Conservation (phyloP, 2,113 vertebrate species). For the Nerophis lumbriciformis region DNA sequence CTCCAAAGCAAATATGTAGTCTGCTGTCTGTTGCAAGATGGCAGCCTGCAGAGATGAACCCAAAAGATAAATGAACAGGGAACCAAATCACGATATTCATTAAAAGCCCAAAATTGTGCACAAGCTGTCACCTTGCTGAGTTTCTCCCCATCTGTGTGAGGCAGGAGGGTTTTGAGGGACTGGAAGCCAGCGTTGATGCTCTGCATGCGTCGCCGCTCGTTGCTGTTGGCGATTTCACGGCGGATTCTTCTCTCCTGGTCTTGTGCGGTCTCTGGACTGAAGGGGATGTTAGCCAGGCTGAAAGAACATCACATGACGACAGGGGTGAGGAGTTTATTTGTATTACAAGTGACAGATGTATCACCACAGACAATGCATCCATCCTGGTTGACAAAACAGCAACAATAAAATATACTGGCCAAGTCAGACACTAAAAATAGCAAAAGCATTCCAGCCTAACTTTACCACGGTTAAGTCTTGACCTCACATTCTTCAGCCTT, state of each 20-base stretch:
- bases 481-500: constrained; percentile 28
- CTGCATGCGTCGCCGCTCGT: constrained; percentile 95
- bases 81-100: background rate
- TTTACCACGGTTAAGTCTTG: background rate
- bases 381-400: background rate
- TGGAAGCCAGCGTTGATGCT: constrained; percentile 99
- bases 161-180: constrained; percentile 97
- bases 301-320: background rate
- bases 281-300: constrained; percentile 94
- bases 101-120: background rate
- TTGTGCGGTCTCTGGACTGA: constrained; percentile 93
- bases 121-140: constrained; percentile 78
- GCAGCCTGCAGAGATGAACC: constrained; percentile 75
- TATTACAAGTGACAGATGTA: background rate
- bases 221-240: constrained; percentile 97
- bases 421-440: background rate
- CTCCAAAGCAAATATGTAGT: constrained; percentile 96
- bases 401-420: background rate
- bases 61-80: background rate
- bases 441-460: constrained; percentile 12
- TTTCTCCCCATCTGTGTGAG: constrained; percentile 95
- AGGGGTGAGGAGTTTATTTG: background rate
- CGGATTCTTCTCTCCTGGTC: constrained; percentile 97
- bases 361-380: background rate
- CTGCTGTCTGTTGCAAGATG: constrained; percentile 94